Percentiles rank a stretch among this genome's conserved stretches.
phyloP scores from a whole-genome alignment of 2,113 vertebrate genomes.

The Lycaon pictus region DNA sequence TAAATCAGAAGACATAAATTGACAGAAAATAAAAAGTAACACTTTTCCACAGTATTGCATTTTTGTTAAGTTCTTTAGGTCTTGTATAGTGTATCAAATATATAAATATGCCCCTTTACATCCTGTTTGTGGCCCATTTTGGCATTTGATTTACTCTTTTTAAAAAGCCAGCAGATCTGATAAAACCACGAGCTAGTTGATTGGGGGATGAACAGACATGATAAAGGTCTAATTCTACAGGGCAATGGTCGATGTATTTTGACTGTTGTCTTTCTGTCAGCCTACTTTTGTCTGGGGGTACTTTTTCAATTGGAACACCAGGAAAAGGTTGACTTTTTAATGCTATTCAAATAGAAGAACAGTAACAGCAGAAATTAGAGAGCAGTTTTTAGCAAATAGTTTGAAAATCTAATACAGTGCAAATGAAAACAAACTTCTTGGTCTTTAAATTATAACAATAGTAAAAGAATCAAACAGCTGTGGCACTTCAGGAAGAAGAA shows the following conservation, averaged over 20 bases:
- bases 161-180: background rate
- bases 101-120: background rate
- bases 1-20: background rate
- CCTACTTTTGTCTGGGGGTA: background rate
- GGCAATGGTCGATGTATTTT: background rate
- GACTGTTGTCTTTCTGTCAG: background rate
- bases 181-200: background rate
- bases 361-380: slow-evolving; percentile 1
- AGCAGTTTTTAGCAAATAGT: slow-evolving; percentile 59
- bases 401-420: slow-evolving; percentile 41
- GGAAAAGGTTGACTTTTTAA: slow-evolving; percentile 19
- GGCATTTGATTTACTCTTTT: background rate
- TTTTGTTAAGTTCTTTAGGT: background rate
- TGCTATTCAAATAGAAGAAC: slow-evolving; percentile 25
- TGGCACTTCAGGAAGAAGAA: background rate
- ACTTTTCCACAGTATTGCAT: background rate
- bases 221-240: background rate
- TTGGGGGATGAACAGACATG: background rate
- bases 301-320: background rate
- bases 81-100: background rate
- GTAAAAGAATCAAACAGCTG: background rate
- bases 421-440: slow-evolving; percentile 59
- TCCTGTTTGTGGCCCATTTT: background rate
- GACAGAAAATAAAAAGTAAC: background rate
- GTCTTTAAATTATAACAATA: slow-evolving; percentile 32